Conservation (phyloP, 92 coral and sea anemone species). For the Porites divaricata region DNA sequence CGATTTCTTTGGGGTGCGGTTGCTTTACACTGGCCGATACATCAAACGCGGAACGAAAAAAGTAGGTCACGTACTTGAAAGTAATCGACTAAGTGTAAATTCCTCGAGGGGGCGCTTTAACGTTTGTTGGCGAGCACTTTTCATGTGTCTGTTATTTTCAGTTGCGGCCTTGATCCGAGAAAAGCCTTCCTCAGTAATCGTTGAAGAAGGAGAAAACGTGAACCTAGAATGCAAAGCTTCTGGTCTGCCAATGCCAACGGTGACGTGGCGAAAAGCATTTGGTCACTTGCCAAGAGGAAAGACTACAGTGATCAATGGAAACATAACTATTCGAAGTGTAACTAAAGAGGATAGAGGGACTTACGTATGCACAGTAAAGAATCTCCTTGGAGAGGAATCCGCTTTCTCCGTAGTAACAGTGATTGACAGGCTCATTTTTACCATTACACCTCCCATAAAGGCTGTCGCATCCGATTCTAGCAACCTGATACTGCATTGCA, state of each 20-base stretch:
- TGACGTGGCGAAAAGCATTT: conserved; percentile 46
- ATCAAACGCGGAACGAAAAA: too few species aligned
- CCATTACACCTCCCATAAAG: neutral
- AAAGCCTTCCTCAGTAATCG: conserved; percentile 28
- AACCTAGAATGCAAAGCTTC: conserved; percentile 38
- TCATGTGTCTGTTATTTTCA: neutral
- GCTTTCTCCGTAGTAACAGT: conserved; percentile 35
- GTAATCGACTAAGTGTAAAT: too few species aligned
- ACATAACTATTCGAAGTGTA: conserved; percentile 2
- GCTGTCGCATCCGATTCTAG: neutral
- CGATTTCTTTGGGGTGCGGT: too few species aligned
- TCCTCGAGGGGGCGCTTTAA: neutral
- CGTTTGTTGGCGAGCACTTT: neutral
- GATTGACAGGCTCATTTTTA: conserved; percentile 22
- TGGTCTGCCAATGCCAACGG: conserved; percentile 41
- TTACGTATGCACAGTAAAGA: conserved; percentile 23
- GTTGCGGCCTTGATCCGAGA: conserved; percentile 32
- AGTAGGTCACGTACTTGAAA: too few species aligned
- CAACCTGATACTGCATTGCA: conserved; percentile 17
- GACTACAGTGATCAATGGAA: conserved; percentile 1
- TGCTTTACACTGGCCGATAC: too few species aligned
- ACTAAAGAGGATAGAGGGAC: conserved; percentile 23
- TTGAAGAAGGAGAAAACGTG: conserved; percentile 47
- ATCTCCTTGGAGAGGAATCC: conserved; percentile 15
- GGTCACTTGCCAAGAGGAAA: conserved; percentile 21